Evolutionary conservation across 1,140 invertebrate genomes (phyloP).

Genomic region (Kradibia gibbosae): DNA sequence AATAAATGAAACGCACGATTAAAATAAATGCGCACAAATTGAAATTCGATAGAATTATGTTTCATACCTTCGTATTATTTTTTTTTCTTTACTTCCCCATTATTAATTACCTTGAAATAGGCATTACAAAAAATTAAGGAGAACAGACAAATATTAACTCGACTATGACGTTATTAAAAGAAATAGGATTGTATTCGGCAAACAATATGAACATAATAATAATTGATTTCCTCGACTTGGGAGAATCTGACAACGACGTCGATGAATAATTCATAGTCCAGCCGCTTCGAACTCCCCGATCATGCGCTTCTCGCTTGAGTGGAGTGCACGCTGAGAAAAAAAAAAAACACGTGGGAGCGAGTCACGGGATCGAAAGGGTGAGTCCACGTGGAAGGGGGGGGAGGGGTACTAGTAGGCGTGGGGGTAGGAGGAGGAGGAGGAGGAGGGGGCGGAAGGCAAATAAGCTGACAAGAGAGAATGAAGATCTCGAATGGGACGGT

Average conservation of each 20-base stretch:
- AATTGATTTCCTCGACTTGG: conserved; percentile 42
- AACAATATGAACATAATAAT: conserved; percentile 41
- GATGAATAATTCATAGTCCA: conserved; percentile 38
- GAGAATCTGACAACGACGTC: conserved; percentile 12
- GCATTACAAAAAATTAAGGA: conserved; percentile 39
- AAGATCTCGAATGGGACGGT: background rate
- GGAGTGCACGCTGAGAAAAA: background rate
- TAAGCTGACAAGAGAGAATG: background rate
- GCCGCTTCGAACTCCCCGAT: background rate
- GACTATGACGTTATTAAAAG: conserved; percentile 38
- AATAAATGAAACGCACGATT: conserved; percentile 11
- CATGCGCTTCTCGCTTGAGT: background rate
- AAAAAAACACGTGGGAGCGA: background rate
- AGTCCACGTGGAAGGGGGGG: too few species aligned
- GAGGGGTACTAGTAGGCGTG: too few species aligned
- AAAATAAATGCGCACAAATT: conserved; percentile 2
- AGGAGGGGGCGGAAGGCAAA: background rate
- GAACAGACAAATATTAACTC: conserved; percentile 31
- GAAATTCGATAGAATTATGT: background rate
- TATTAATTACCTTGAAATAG: conserved; percentile 42
- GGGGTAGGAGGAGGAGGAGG: background rate
- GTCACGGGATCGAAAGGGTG: too few species aligned
- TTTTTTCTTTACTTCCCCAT: background rate
- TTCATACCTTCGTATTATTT: background rate
- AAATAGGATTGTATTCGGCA: conserved; percentile 33